A percentile compares a stretch with the other conserved stretches of the same genome.
These are phyloP conservation scores for Nymphalis io DNA, from an alignment of 1,140 invertebrate genomes.

Conservation along the genomic window DNA sequence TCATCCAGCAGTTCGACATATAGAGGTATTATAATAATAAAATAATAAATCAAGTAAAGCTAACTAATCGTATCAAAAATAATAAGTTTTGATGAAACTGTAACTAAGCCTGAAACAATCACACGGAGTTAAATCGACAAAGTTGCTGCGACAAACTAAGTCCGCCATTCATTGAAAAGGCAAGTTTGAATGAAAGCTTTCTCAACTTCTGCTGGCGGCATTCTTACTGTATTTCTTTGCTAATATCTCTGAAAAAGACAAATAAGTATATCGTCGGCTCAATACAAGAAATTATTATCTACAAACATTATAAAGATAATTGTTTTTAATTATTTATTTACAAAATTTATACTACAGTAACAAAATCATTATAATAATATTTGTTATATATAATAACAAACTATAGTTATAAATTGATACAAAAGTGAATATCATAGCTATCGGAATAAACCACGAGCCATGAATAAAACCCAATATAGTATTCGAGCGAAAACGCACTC, in stretches of 20 bases:
- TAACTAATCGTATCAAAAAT: background rate
- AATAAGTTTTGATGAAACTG: conserved; percentile 8
- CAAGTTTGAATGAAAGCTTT: conserved; percentile 72
- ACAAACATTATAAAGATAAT: no score
- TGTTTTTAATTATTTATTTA: no score
- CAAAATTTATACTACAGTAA: background rate
- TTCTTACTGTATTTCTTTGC: conserved; percentile 16
- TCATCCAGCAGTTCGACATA: no score
- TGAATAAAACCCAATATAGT: conserved; percentile 21
- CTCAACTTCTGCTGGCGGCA: conserved; percentile 54
- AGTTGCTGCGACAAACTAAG: conserved; percentile 47
- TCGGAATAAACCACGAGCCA: background rate
- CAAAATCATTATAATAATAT: no score
- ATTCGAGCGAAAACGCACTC: conserved; percentile 24
- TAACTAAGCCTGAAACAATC: conserved; percentile 19
- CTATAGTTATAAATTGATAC: no score
- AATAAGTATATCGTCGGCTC: background rate
- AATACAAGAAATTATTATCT: no score
- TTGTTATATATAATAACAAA: no score
- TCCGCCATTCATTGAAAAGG: conserved; percentile 58
- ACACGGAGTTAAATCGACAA: conserved; percentile 56
- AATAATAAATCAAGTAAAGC: background rate
- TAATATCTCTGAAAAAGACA: background rate
- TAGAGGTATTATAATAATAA: no score
- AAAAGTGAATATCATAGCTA: no score